Base-by-base conservation (phyloP, 37 sponge, comb jelly and placozoan genomes). In the Crambe crambe region DNA sequence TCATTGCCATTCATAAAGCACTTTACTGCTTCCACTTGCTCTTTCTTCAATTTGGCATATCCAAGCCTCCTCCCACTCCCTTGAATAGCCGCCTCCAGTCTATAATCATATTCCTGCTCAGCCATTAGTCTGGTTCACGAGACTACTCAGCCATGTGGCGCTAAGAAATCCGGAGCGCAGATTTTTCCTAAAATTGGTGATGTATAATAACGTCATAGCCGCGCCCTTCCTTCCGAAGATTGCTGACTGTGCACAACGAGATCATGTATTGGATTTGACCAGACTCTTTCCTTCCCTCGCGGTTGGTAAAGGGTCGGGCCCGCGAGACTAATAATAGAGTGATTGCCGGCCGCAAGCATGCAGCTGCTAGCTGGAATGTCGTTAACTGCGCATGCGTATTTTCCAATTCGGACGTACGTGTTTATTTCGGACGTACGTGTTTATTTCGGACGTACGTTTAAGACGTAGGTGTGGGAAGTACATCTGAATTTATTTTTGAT, bases 51-150 rank as follows among this genome's bases (percentile, higher is more conserved):
- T 18, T 8, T 68, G 17, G 17, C 39, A 37, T 68, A 68, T 32
- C 68, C 68, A 35, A 68, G 68, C 61, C 27, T 60, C 61, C 27
- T 60, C 4, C 61, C 61, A 60, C 61, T 60, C 61, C 17, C 61
- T 25, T 26, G 4, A 60, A 60, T 60, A 26, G 27, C 25, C 4
- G 61, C 61, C 27, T 60, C 61, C 6, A 60, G 5, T 26, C 27
- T 60, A 60, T 20, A n/a, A 5, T 9, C 61, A 61, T n/a, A n/a
- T n/a, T n/a, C n/a, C n/a, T n/a, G n/a, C n/a, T n/a, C n/a, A n/a
- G n/a, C n/a, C 63, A 23, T 27, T 61, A 61, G 63, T 20, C 15
- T 9, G 25, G n/a, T 20, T 27, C 5, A 23, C 25, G 4, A 61
- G 29, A 23, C n/a, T 61, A 23, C 25, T 61, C 10, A 10, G 18